Evolutionary conservation across 2,113 vertebrate genomes (phyloP).

Genomic region (Pseudorhombus dupliciocellatus): DNA sequence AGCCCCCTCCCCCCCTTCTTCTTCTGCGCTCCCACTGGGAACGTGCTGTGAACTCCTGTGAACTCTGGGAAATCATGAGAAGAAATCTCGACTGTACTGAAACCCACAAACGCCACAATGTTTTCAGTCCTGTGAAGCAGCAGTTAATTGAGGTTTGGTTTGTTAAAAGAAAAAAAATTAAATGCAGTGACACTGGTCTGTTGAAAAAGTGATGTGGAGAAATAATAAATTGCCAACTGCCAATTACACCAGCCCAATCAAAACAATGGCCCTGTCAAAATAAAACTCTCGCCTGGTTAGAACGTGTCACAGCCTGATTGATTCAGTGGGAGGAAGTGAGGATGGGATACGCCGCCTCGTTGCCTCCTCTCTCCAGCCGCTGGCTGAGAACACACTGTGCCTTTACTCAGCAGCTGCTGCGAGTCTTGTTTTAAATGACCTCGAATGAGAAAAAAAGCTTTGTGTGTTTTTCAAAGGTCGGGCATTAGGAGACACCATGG

Average conservation of each 20-base stretch:
- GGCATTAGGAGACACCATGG: conserved; percentile 35
- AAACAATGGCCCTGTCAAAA: conserved; percentile 45
- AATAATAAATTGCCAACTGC: conserved; percentile 41
- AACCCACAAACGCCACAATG: conserved; percentile 64
- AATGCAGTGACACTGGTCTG: conserved; percentile 38
- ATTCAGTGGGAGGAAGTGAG: conserved; percentile 30
- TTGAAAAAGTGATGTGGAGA: conserved; percentile 50
- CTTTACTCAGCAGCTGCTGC: conserved; percentile 46
- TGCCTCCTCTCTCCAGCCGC: conserved; percentile 30
- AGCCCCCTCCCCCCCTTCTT: conserved; percentile 32
- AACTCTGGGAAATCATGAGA: conserved; percentile 68
- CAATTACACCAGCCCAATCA: conserved; percentile 48
- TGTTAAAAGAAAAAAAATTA: conserved; percentile 22
- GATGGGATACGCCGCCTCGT: conserved; percentile 10
- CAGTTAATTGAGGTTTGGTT: conserved; percentile 69
- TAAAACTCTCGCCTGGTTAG: conserved; percentile 16
- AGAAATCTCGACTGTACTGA: conserved; percentile 66
- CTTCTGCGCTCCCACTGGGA: conserved; percentile 54
- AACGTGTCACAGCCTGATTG: conserved; percentile 25
- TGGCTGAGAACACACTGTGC: conserved; percentile 51
- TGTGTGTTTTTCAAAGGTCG: conserved; percentile 71
- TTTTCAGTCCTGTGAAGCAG: conserved; percentile 55
- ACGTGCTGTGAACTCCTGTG: conserved; percentile 71
- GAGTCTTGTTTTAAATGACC: conserved; percentile 64
- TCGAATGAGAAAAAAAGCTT: conserved; percentile 75